These are phyloP conservation scores for Motacilla alba DNA, from an alignment of 2,113 vertebrate species.

Conservation along the genomic window DNA sequence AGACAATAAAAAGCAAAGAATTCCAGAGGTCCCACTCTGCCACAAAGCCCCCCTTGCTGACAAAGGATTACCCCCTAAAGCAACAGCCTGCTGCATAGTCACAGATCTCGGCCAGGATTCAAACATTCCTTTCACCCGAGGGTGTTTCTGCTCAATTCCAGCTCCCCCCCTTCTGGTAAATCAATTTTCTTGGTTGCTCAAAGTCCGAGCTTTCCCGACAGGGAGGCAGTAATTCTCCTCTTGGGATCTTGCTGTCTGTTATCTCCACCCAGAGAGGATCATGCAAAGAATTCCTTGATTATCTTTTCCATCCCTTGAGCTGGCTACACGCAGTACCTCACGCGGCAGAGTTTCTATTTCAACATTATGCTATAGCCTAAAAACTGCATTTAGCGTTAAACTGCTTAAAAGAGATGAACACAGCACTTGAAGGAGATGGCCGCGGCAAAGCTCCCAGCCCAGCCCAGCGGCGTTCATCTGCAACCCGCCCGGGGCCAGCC, in stretches of 20 bases:
- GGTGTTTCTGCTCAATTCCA: not conserved
- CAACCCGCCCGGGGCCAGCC: too few relatives aligned
- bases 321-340: not conserved
- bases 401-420: too few relatives aligned
- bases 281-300: not conserved
- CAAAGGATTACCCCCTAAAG: not conserved
- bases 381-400: not conserved
- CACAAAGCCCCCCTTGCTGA: not conserved
- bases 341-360: not conserved
- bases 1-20: not conserved
- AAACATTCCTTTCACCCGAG: not conserved
- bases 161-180: not conserved
- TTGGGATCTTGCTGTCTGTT: too few relatives aligned
- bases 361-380: not conserved
- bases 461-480: too few relatives aligned
- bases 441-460: too few relatives aligned
- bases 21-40: not conserved
- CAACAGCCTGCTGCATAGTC: not conserved
- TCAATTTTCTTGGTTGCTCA: not conserved
- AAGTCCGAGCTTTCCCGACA: not conserved
- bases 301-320: not conserved
- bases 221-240: not conserved
- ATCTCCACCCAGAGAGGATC: not conserved
- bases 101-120: not conserved
- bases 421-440: too few relatives aligned